Conservation (phyloP, 2,113 vertebrate species). For the Microcebus tavaratra region DNA sequence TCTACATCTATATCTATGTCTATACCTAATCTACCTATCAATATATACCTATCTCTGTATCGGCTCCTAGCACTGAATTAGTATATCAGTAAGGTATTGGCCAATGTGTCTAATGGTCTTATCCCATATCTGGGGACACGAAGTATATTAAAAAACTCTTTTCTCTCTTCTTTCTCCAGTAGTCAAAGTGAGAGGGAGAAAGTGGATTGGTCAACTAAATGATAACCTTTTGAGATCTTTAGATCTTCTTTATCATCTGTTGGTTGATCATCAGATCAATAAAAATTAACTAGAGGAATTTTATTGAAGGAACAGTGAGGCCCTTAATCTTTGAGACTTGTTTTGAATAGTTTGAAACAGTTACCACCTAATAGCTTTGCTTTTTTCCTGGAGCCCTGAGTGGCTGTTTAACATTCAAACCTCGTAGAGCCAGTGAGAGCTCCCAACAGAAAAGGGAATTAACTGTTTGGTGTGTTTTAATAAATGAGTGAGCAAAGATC, state of each 20-base stretch:
- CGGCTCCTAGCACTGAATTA: not conserved
- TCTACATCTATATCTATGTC: not conserved
- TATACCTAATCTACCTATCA: not conserved
- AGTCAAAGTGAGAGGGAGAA: not conserved
- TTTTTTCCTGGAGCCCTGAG: constrained; percentile 38
- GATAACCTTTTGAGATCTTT: constrained; percentile 25
- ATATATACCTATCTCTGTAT: not conserved
- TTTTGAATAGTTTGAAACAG: constrained; percentile 29
- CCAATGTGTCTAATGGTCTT: not conserved
- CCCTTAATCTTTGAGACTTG: constrained; percentile 36
- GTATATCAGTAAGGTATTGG: not conserved
- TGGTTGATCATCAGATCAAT: not conserved
- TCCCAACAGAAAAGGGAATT: constrained; percentile 77
- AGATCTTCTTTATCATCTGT: not conserved
- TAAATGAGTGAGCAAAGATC: constrained; percentile 79
- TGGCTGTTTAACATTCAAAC: constrained; percentile 63
- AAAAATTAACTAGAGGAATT: constrained; percentile 19
- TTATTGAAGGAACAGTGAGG: not conserved
- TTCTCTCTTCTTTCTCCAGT: not conserved
- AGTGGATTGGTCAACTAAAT: not conserved
- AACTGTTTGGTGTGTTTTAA: constrained; percentile 81
- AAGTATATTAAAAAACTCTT: not conserved
- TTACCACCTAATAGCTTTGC: constrained; percentile 28
- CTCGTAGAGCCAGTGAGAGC: constrained; percentile 27
- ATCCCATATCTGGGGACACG: not conserved